Base-by-base conservation (phyloP, 2,888 invertebrate genomes). In the Portevinia maculata region DNA sequence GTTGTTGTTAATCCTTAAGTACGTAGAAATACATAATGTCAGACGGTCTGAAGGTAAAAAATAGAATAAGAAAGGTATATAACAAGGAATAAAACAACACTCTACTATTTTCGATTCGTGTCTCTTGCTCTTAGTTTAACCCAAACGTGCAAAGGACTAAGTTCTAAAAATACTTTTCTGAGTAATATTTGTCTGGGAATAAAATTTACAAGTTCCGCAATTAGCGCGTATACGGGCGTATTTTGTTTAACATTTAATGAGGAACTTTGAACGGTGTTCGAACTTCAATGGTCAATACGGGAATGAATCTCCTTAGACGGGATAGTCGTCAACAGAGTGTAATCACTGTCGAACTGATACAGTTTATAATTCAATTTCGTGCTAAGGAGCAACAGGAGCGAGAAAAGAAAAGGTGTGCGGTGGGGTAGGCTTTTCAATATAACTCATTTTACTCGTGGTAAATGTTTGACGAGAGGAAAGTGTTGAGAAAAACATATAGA, bases 301-400 rank as follows among this genome's bases (percentile, higher is more conserved):
- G 85, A 85, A 89, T 89, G 89, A 89, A 88, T 86, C 88, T 88
- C 85, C 84, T 86, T 85, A 87, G 89, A 86, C 89, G 88, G 84
- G 87, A 88, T 85, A 88, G 87, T 81, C 88, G 88, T 75, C 86
- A 87, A 67, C 88, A 90, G 86, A 90, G 89, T 86, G 86, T 90
- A 84, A 90, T 90, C 85, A 89, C 90, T 70, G 88, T 90, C 55
- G 90, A 90, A 74, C 87, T 90, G 57, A 89, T 90, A 85, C 90
- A 90, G 87, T 90, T 90, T 85, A 90, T 90, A 87, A 90, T 90
- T 86, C 89, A 90, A 87, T 90, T 88, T 86, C 89, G 90, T 78
- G 89, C 89, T 81, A 85, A 87, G 88, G 88, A 90, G 87, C 87
- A 87, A 76, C 87, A 88, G 86, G 88, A 89, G 69, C 19, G 21